Evolutionary conservation across 2,888 invertebrate genomes (phyloP).

Genomic region (Rhamnusium bicolor): DNA sequence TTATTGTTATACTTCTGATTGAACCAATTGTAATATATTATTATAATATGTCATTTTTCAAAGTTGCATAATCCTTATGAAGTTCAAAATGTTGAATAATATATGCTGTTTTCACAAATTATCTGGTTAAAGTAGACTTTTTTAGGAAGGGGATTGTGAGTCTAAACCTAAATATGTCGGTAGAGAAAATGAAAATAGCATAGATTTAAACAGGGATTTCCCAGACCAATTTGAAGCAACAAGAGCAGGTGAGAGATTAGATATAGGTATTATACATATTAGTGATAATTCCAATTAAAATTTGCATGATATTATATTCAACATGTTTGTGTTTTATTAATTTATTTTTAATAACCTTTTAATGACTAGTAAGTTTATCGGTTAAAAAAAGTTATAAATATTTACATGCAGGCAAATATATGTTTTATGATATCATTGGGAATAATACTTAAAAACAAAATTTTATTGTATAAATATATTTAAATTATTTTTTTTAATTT

Average conservation of each 20-base stretch:
- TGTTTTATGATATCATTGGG: background rate
- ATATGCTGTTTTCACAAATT: no score
- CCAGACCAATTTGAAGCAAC: constrained; percentile 84
- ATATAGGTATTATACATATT: background rate
- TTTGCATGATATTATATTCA: background rate
- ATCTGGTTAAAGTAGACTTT: no score
- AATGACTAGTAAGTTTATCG: background rate
- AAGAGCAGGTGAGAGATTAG: constrained; percentile 58
- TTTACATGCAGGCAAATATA: background rate
- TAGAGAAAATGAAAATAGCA: constrained; percentile 84
- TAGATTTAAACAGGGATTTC: constrained; percentile 93
- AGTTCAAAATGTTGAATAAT: no score
- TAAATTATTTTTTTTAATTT: background rate
- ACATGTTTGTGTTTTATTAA: background rate
- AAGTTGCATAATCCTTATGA: no score
- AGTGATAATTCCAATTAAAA: background rate
- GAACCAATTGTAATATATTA: no score
- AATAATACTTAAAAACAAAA: no score
- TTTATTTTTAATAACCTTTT: background rate
- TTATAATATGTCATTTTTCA: no score
- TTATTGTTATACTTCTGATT: no score
- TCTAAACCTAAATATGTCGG: constrained; percentile 80
- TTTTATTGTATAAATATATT: no score
- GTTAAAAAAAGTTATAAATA: background rate
- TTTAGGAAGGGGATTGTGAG: constrained; percentile 86